Evolutionary conservation across 37 sponge, comb jelly and placozoan species (phyloP), one percentile per base, ranked within the genome.

Genomic region (Bolinopsis microptera): DNA sequence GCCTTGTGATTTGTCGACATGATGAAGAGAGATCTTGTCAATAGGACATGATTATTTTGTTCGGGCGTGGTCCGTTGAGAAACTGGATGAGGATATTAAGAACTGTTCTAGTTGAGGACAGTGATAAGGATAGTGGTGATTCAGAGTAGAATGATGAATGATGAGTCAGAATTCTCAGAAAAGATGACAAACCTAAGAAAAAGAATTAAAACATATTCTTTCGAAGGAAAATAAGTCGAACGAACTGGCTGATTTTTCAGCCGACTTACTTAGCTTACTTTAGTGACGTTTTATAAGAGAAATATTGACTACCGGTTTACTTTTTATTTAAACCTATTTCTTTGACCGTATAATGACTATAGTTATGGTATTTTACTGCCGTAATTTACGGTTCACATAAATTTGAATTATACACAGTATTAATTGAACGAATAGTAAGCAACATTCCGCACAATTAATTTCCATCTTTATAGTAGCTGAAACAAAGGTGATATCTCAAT

Each of bases 61-160:
- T 35, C 21, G 76, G 69, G 40, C 39, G 16, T 94, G 74, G 69
- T 16, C 27, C 2, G 88, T 93, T 26, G 83, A 83, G 38, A 8
- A 27, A 31, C 25, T 77, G 35, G 34, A 41, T 48, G 68, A 69
- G 8, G 83, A 30, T 5, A 37, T 82, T 0, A 33, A 92, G 90
- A 92, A 30, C 75, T 69, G 27, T 93, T 72, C 69, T 75, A 39
- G 28, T n/a, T 74, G 80, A 9, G n/a, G 68, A 30, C 5, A 67
- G 8, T 0, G 35, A 37, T 67, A 35, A 94, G 9, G 39, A 69
- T 61, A 70, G 32, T 93, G 83, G 23, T 21, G 94, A 39, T n/a
- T 61, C 76, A 40, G 35, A 77, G 76, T 41, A 94, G 93, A 69
- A 94, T 35, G 76, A 93, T 69, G n/a, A n/a, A n/a, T n/a, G 69